Percentiles rank a stretch among this genome's conserved stretches.
These are phyloP conservation scores for Vollenhovia emeryi DNA, from an alignment of 1,140 invertebrate genomes.

Conservation along the genomic window DNA sequence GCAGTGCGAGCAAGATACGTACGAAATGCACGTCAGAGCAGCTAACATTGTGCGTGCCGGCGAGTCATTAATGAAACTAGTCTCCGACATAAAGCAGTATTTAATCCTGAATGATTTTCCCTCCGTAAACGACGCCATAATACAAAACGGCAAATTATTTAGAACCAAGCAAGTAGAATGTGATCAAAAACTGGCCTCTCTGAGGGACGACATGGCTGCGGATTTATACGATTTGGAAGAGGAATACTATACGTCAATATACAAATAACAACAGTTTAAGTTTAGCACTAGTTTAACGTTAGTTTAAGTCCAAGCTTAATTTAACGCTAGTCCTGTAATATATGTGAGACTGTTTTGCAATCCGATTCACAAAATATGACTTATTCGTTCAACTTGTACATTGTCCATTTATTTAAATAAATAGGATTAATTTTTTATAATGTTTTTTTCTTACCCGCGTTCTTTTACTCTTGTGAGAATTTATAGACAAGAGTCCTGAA, in stretches of 20 bases:
- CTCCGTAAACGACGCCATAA: constrained; percentile 98
- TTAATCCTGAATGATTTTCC: constrained; percentile 98
- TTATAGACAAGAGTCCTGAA: constrained; percentile 20
- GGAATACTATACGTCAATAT: constrained; percentile 98
- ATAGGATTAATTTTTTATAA: constrained; percentile 74
- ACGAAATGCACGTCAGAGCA: constrained; percentile 98
- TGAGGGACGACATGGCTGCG: constrained; percentile 97
- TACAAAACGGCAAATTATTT: constrained; percentile 95
- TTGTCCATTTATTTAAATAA: constrained; percentile 75
- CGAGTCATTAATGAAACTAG: constrained; percentile 97
- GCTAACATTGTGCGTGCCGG: constrained; percentile 98
- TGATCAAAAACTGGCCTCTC: constrained; percentile 96
- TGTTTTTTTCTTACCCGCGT: constrained; percentile 22
- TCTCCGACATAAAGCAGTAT: constrained; percentile 98
- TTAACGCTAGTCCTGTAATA: not conserved
- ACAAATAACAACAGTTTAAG: constrained; percentile 88
- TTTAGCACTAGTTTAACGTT: not conserved
- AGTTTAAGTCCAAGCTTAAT: not conserved
- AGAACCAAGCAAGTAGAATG: constrained; percentile 95
- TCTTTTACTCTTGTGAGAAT: constrained; percentile 11
- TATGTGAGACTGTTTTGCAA: constrained; percentile 33
- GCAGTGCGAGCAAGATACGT: constrained; percentile 97
- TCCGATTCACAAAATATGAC: constrained; percentile 56
- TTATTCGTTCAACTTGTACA: constrained; percentile 47
- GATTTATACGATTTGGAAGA: constrained; percentile 98